Evolutionary conservation across 1,140 invertebrate species (phyloP), one percentile per base, ranked within the genome.

Genomic region (Geopemphigus sp.): DNA sequence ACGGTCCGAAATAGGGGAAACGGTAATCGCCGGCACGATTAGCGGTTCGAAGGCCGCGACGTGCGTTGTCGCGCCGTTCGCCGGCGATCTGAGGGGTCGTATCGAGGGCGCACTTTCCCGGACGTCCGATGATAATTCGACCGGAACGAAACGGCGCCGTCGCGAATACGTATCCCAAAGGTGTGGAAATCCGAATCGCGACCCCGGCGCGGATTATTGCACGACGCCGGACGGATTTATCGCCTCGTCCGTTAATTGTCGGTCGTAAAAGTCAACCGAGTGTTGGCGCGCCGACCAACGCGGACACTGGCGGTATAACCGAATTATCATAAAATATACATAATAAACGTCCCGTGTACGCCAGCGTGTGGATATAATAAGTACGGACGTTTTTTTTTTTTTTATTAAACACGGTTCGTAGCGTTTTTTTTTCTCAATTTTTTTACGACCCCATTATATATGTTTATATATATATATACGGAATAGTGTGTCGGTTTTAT

Each of bases 301-400:
- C 32, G 3, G 57, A 78, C 73, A 61, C 57, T 39, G n/a, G n/a
- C 73, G 73, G 73, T 59, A 17, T 61, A 47, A 61, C 74, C 22
- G 39, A 78, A 78, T 63, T 78, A 78, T 78, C 74, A 63, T 78
- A 78, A 78, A 78, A 78, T 63, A 78, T 78, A 78, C 74, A 78
- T 50, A 50, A 78, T 78, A 61, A 47, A 78, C 39, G 56, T n/a
- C 68, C 15, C 29, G 5, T 32, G 29, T 14, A 22, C 68, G 17
- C 32, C 32, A 39, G 32, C 32, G 47, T 57, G 24, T 32, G 56
- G 22, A 72, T n/a, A n/a, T n/a, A n/a, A n/a, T 26, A 29, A 54
- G 50, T 78, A 45, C 29, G 32, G n/a, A 50, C 26, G 32, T 39
- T 73, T 73, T 57, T 57, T 24, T 74, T 74, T 39, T 22, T 24